These are phyloP conservation scores for Mimachlamys varia DNA, from an alignment of 2,888 invertebrate species.

Conservation along the genomic window DNA sequence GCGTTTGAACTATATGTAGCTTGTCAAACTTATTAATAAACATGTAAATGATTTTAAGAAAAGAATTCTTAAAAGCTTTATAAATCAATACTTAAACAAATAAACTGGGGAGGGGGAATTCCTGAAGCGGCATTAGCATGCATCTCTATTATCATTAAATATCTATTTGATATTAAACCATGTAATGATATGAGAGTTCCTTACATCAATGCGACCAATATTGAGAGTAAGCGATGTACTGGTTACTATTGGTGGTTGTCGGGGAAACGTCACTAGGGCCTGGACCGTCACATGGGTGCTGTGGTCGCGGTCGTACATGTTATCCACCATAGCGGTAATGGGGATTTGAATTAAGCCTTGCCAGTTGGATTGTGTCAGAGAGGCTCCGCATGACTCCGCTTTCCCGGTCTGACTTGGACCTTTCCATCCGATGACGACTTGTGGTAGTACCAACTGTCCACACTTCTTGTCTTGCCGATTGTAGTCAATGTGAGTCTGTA, in stretches of 20 bases:
- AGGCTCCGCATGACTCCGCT: conserved; percentile 58
- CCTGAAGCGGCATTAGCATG: too few relatives aligned
- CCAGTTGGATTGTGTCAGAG: conserved; percentile 62
- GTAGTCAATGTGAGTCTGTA: conserved; percentile 60
- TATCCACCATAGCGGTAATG: conserved; percentile 67
- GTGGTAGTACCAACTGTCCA: conserved; percentile 39
- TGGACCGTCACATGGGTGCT: conserved; percentile 53
- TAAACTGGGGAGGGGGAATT: too few relatives aligned
- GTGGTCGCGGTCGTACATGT: conserved; percentile 63
- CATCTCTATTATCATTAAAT: too few relatives aligned
- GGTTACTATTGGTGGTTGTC: conserved; percentile 53
- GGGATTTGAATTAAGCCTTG: conserved; percentile 59
- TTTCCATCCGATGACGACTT: conserved; percentile 50
- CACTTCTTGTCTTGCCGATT: conserved; percentile 59
- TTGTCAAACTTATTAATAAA: too few relatives aligned
- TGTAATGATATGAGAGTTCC: neutral
- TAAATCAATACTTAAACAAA: too few relatives aligned
- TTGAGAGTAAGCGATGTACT: conserved; percentile 52
- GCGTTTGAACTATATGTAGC: too few relatives aligned
- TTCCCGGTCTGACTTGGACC: conserved; percentile 44
- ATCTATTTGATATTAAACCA: too few relatives aligned
- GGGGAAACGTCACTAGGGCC: conserved; percentile 59
- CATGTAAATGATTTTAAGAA: too few relatives aligned
- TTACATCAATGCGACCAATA: conserved; percentile 49
- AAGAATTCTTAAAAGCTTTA: too few relatives aligned